Base-by-base conservation (phyloP, 2,113 vertebrate genomes). In the Pavo muticus region DNA sequence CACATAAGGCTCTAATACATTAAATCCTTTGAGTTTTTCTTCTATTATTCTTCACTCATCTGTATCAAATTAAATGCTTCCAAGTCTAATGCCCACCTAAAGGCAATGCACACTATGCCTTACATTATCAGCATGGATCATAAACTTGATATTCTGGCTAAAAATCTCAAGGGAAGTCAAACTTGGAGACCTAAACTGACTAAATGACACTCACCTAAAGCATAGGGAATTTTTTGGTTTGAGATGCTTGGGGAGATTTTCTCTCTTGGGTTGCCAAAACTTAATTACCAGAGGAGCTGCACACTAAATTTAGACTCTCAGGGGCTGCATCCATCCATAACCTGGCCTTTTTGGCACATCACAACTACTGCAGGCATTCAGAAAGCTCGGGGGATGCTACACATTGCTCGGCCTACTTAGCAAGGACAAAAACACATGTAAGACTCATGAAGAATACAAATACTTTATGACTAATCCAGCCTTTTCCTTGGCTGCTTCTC, bases 261-360 rank as follows among this genome's bases (percentile, higher is more conserved):
- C 72, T 88, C 86, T 87, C 80, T 95, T 30, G 19, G 45, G 30
- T 29, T 84, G 73, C 82, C 80, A 88, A 91, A 93, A 78, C 88
- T 63, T 67, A 91, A 92, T 72, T 75, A 90, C 44, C 70, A 84
- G 91, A 96, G 92, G 93, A 95, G 76, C 80, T 93, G 54, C 86
- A 69, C 80, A 65, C 95, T 97, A 97, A 97, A 97, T 97, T 96
- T 97, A 97, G 97, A 84, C 80, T 91, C 77, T 87, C 50, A 88
- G 79, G 93, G 71, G 92, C 87, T 90, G 80, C 94, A 94, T 91
- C 93, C 96, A 95, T 96, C 97, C 89, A 92, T 91, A 96, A 97
- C 95, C 94, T 97, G 96, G 77, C 87, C 84, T 87, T 96, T 89
- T 93, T 94, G 94, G 95, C 85, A 97, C 76, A 89, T 84, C 88